Evolutionary conservation across 2,888 invertebrate species (phyloP).

Genomic region (Nomada flava): DNA sequence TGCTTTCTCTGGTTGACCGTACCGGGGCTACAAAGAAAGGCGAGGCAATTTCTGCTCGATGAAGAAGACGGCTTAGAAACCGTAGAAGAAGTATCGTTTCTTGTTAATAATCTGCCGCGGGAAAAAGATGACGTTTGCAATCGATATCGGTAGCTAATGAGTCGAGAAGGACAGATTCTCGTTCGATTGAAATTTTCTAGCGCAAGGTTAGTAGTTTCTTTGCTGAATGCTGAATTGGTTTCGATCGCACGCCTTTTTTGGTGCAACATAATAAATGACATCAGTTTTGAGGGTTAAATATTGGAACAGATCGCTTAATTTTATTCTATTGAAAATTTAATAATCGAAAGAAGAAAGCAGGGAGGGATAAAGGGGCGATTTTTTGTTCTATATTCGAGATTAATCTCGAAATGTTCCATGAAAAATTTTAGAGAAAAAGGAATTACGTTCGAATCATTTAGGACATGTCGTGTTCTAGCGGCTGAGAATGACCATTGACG

Average conservation of each 20-base stretch:
- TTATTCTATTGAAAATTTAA: no score
- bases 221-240: neutral
- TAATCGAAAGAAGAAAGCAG: no score
- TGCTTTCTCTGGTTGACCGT: constrained; percentile 18
- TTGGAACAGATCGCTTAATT: no score
- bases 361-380: neutral
- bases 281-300: no score
- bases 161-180: neutral
- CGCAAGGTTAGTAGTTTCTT: neutral
- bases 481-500: no score
- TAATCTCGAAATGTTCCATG: constrained; percentile 3
- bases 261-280: no score
- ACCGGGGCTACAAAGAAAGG: neutral
- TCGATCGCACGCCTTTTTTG: no score
- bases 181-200: neutral
- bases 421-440: constrained; percentile 18
- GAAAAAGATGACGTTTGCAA: neutral
- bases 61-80: constrained; percentile 13
- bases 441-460: neutral
- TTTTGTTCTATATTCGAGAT: neutral
- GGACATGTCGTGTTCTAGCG: no score
- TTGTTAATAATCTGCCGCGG: neutral
- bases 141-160: neutral
- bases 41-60: constrained; percentile 21
- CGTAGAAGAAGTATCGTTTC: neutral